phyloP scores from a whole-genome alignment of 2,113 vertebrate genomes.

The Erpornis zantholeuca region DNA sequence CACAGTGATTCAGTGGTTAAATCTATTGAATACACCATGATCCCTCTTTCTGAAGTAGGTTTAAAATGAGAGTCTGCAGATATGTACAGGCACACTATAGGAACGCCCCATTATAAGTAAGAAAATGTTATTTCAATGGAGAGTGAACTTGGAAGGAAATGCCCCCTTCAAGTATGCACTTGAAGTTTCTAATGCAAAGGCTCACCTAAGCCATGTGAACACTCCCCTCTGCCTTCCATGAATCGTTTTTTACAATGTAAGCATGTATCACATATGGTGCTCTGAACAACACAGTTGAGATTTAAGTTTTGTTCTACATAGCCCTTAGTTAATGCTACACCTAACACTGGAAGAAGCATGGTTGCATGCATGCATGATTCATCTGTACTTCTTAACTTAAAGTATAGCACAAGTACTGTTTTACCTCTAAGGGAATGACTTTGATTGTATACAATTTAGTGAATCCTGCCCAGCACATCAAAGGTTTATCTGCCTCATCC shows the following conservation, averaged over 20 bases:
- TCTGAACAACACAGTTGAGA: background rate
- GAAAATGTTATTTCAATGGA: background rate
- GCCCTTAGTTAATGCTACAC: background rate
- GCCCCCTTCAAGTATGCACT: background rate
- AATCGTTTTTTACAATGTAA: background rate
- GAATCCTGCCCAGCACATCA: background rate
- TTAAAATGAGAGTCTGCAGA: background rate
- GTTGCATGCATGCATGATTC: background rate
- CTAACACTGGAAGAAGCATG: background rate
- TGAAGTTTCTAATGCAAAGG: background rate
- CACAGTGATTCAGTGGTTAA: background rate
- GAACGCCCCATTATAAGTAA: background rate
- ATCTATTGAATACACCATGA: background rate
- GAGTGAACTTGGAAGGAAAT: background rate
- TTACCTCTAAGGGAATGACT: background rate
- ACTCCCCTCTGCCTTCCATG: background rate
- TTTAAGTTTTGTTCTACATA: background rate
- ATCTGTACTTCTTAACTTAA: background rate
- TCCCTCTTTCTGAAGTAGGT: background rate
- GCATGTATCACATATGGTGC: background rate
- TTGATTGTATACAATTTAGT: background rate
- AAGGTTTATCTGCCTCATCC: background rate
- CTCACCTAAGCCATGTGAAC: background rate
- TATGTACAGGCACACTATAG: rapidly evolving
- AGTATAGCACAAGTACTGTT: background rate